Evolutionary conservation across 2,888 invertebrate genomes (phyloP), one percentile per base, ranked within the genome.

Genomic region (Ennomos erosarius): DNA sequence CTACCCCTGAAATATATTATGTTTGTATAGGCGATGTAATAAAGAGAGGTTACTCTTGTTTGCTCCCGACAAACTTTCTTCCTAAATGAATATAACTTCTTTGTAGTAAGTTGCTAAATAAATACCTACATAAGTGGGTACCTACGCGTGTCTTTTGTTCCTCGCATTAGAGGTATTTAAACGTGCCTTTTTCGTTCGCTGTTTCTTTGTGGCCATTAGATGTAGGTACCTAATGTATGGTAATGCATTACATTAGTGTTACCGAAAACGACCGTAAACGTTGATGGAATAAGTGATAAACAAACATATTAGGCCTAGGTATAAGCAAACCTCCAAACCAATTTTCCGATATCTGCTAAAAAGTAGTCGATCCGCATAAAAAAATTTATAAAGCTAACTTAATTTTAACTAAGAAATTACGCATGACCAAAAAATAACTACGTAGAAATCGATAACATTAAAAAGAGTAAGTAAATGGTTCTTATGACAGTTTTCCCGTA

Each of bases 1-100:
- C 26, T 26, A 26, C 26, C 43, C 44, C 43, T 47, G 33, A 44
- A 65, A 69, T 68, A 44, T 68, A 71, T 72, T 48, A 26, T 81
- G 75, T 84, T 84, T 82, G 80, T 73, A 76, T 69, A 79, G 82
- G 80, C 68, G 62, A 65, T 64, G 74, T 82, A 84, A 84, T 85
- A 82, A 69, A 79, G 70, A 68, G 73, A 76, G 76, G 76, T 76
- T 76, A 70, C 59, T 71, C 66, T 70, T 81, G 81, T 82, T 82
- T 84, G 78, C 70, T 62, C 55, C 67, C 55, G 69, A 71, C 74
- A 81, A 82, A 81, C 79, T 78, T 78, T 71, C 74, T 74, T 73
- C 65, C 71, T 72, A 73, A 76, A 81, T 76, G 73, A 78, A 71
- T 74, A 68, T 70, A 72, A 72, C 64, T 76, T 77, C 71, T 79